phyloP scores from a whole-genome alignment of 2,797 vertebrate genomes.

The Rhinoraja longicauda region DNA sequence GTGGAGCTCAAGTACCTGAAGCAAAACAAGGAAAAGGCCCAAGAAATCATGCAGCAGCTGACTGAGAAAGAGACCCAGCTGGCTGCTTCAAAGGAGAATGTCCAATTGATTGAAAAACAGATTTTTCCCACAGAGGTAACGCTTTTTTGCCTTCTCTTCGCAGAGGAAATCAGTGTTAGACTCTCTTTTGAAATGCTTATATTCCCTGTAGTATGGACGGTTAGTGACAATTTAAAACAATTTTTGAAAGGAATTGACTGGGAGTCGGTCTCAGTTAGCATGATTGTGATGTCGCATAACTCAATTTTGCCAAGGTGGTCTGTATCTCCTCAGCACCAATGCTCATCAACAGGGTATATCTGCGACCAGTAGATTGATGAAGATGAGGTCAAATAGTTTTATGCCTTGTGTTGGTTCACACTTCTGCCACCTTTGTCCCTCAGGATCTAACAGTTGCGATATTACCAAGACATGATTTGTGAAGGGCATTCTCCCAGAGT shows the following conservation, averaged over 20 bases:
- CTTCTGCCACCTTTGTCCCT: too few species aligned
- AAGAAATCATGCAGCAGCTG: conserved; percentile 74
- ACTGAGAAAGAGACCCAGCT: conserved; percentile 77
- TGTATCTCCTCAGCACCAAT: too few species aligned
- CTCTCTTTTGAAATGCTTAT: not conserved
- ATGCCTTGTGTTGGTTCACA: too few species aligned
- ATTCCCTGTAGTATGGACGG: not conserved
- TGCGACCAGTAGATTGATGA: too few species aligned
- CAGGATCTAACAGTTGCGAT: too few species aligned
- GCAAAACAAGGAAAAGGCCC: conserved; percentile 89
- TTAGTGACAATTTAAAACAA: not conserved
- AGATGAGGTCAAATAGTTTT: too few species aligned
- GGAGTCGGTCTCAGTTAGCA: too few species aligned
- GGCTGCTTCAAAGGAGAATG: conserved; percentile 74
- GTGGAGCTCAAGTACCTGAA: conserved; percentile 83
- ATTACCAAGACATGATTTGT: too few species aligned
- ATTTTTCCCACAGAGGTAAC: conserved; percentile 84
- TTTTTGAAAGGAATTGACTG: not conserved
- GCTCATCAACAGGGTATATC: too few species aligned
- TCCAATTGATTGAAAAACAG: conserved; percentile 72
- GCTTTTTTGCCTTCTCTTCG: not conserved
- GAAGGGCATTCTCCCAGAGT: too few species aligned
- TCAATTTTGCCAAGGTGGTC: too few species aligned
- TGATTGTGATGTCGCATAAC: too few species aligned
- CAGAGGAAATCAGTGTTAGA: not conserved